Conservation (phyloP, 2,797 vertebrate genomes). For the Myotis vivesi region DNA sequence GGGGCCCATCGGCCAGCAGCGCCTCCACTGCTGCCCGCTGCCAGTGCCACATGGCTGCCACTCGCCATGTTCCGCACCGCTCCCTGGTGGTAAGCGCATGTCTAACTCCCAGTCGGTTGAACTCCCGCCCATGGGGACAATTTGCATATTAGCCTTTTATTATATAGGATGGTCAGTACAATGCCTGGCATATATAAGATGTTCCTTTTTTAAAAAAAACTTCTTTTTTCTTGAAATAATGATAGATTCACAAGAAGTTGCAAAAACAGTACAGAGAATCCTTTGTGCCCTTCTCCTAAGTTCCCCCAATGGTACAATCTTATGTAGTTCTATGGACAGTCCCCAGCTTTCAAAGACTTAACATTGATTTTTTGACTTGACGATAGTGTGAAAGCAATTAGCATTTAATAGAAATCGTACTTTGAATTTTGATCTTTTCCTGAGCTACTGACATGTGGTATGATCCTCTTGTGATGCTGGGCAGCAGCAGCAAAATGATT, state of each 20-base stretch:
- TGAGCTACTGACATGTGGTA: neutral
- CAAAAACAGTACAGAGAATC: neutral
- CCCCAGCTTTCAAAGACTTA: neutral
- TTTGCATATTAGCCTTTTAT: no score
- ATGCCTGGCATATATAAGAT: neutral
- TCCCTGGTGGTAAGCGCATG: no score
- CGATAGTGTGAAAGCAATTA: neutral
- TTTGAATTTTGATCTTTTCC: neutral
- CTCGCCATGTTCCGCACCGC: rapidly evolving
- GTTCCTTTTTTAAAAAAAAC: neutral
- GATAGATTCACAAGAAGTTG: conserved; percentile 14
- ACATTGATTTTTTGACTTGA: neutral
- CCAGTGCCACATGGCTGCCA: no score
- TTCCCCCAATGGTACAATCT: neutral
- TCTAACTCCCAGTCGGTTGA: no score
- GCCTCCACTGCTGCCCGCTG: no score
- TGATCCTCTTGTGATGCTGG: neutral
- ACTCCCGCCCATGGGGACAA: no score
- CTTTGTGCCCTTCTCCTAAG: neutral
- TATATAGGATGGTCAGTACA: neutral
- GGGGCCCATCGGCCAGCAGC: no score
- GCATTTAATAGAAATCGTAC: neutral
- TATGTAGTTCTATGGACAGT: neutral
- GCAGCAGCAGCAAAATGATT: neutral
- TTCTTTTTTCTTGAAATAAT: neutral